Conservation (phyloP, 2,797 vertebrate genomes). For the Myotis vivesi region DNA sequence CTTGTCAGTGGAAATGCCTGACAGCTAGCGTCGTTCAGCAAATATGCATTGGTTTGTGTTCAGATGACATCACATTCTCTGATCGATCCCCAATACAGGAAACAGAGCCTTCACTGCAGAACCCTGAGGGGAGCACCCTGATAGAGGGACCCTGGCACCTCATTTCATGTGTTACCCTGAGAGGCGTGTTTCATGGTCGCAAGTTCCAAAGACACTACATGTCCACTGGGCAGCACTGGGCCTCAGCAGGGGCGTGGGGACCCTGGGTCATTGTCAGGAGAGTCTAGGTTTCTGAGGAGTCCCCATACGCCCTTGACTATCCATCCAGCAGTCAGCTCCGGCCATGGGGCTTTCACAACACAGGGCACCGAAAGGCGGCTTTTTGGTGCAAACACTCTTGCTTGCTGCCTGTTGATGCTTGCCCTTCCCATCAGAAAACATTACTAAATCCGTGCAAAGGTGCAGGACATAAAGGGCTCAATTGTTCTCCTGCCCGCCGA, state of each 20-base stretch:
- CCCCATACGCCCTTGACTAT: background rate
- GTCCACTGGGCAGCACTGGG: background rate
- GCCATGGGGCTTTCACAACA: conserved; percentile 82
- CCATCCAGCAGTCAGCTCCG: background rate
- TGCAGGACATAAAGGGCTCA: conserved; percentile 72
- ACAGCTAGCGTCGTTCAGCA: background rate
- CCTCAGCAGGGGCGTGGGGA: background rate
- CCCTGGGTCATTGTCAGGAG: background rate
- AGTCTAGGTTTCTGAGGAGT: conserved; percentile 22
- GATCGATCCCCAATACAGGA: rapidly evolving
- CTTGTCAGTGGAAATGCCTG: background rate
- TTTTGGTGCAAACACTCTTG: conserved; percentile 78
- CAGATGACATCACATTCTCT: background rate
- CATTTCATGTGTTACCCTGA: too few species aligned
- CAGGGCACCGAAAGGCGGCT: conserved; percentile 79
- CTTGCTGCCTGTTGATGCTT: conserved; percentile 76
- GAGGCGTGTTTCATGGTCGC: background rate
- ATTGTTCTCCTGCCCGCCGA: conserved; percentile 64
- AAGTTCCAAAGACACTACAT: background rate
- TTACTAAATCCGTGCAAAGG: conserved; percentile 80
- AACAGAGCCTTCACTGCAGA: background rate
- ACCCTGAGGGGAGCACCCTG: background rate
- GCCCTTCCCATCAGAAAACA: conserved; percentile 84
- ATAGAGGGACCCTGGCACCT: background rate
- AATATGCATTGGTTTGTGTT: rapidly evolving